Conservation (phyloP, 2,888 invertebrate genomes). For the Scrobipalpa costella region DNA sequence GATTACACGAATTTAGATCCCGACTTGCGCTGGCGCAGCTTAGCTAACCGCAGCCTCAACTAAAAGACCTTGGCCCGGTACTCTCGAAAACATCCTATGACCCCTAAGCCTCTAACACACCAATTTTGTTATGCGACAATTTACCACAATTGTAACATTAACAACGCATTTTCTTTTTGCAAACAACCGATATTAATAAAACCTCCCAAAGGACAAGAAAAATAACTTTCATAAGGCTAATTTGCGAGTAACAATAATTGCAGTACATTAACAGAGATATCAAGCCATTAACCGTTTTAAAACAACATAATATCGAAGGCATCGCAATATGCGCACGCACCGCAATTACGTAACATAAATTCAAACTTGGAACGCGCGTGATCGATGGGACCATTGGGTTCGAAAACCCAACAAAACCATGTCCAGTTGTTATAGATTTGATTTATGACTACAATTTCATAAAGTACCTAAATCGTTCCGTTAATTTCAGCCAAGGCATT, state of each 20-base stretch:
- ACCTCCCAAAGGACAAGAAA: constrained; percentile 9
- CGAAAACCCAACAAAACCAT: constrained; percentile 59
- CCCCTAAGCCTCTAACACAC: constrained; percentile 16
- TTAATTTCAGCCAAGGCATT: constrained; percentile 48
- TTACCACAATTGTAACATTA: constrained; percentile 1
- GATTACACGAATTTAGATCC: constrained; percentile 65
- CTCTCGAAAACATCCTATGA: constrained; percentile 19
- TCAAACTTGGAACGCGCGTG: constrained; percentile 63
- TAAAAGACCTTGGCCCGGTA: constrained; percentile 49
- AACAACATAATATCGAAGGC: constrained; percentile 59
- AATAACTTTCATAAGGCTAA: constrained; percentile 11
- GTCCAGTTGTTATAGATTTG: constrained; percentile 62
- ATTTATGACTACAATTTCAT: constrained; percentile 57
- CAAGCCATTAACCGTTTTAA: constrained; percentile 58
- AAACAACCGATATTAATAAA: background rate
- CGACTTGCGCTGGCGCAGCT: constrained; percentile 38
- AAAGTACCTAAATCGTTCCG: constrained; percentile 42
- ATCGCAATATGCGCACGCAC: constrained; percentile 55
- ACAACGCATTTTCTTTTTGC: background rate
- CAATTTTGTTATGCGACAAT: constrained; percentile 6
- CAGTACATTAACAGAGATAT: constrained; percentile 61
- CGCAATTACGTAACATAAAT: constrained; percentile 77
- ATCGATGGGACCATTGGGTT: constrained; percentile 64
- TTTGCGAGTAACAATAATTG: constrained; percentile 29
- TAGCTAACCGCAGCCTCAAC: constrained; percentile 60